Percentiles rank a stretch among this genome's conserved stretches.
These are phyloP conservation scores for Grallaria varia DNA, from an alignment of 2,113 vertebrate genomes.

Conservation along the genomic window DNA sequence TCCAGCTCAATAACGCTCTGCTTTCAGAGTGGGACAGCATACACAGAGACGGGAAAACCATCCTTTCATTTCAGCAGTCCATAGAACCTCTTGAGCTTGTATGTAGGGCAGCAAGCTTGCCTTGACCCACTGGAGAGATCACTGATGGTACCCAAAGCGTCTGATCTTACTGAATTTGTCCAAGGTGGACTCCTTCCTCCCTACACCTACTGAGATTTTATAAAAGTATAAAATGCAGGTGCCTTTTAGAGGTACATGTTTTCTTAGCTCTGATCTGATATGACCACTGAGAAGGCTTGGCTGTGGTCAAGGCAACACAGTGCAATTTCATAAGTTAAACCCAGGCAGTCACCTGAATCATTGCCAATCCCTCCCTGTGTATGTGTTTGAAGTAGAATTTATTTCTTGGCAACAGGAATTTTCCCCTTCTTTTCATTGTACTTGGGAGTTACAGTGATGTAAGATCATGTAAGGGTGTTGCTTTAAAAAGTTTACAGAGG, in stretches of 20 bases:
- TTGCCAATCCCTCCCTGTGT: not conserved
- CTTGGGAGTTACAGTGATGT: slow-evolving; percentile 2
- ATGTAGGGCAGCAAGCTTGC: not conserved
- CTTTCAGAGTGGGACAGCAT: not conserved
- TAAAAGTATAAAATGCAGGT: not conserved
- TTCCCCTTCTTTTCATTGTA: not conserved
- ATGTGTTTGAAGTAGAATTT: not conserved
- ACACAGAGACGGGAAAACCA: not conserved
- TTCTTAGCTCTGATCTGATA: not conserved
- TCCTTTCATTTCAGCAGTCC: not conserved
- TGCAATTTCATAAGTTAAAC: not conserved
- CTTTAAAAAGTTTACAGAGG: not conserved
- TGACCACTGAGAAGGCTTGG: not conserved
- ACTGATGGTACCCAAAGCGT: not conserved
- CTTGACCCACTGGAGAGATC: not conserved
- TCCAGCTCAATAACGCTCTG: not conserved
- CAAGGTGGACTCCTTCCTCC: not conserved
- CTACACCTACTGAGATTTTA: not conserved
- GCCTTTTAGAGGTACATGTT: not conserved
- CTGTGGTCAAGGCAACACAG: not conserved
- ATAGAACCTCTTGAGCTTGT: not conserved
- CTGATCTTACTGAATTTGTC: not conserved
- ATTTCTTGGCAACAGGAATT: slow-evolving; percentile 7
- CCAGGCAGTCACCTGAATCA: not conserved
- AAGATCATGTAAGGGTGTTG: not conserved